Conservation (phyloP, 2,888 invertebrate species). For the Caenorhabditis afra region DNA sequence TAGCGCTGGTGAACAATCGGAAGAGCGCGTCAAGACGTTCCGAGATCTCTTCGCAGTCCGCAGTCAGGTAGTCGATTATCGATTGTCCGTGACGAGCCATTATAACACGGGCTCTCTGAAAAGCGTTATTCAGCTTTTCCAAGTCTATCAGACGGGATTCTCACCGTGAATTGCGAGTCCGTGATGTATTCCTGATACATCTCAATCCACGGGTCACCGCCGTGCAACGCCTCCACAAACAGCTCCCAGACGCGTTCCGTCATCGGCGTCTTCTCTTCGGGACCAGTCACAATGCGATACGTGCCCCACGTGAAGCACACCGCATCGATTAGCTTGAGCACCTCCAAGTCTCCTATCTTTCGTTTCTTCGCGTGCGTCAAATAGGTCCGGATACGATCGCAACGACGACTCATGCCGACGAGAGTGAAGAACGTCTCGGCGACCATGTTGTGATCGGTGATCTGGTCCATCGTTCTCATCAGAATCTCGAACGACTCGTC, state of each 20-base stretch:
- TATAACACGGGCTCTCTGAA: conserved; percentile 61
- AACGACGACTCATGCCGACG: conserved; percentile 53
- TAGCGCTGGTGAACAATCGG: conserved; percentile 24
- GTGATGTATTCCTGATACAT: conserved; percentile 50
- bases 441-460: conserved; percentile 63
- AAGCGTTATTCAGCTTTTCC: not conserved
- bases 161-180: conserved; percentile 27
- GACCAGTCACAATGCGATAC: conserved; percentile 57
- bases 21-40: conserved; percentile 29
- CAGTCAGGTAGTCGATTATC: conserved; percentile 34
- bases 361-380: conserved; percentile 57
- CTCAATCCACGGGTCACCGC: conserved; percentile 51
- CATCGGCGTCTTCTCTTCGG: conserved; percentile 10
- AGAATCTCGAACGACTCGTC: conserved; percentile 51
- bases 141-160: not conserved
- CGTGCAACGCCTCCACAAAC: conserved; percentile 62
- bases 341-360: conserved; percentile 59
- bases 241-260: conserved; percentile 44
- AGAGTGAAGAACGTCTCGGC: conserved; percentile 59
- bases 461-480: conserved; percentile 56
- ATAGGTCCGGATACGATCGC: conserved; percentile 57
- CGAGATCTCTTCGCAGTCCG: conserved; percentile 1
- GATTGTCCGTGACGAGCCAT: conserved; percentile 52
- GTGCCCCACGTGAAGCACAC: conserved; percentile 61
- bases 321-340: conserved; percentile 33